These are phyloP conservation scores for Piezodorus guildinii DNA, from an alignment of 1,140 invertebrate species.

Conservation along the genomic window DNA sequence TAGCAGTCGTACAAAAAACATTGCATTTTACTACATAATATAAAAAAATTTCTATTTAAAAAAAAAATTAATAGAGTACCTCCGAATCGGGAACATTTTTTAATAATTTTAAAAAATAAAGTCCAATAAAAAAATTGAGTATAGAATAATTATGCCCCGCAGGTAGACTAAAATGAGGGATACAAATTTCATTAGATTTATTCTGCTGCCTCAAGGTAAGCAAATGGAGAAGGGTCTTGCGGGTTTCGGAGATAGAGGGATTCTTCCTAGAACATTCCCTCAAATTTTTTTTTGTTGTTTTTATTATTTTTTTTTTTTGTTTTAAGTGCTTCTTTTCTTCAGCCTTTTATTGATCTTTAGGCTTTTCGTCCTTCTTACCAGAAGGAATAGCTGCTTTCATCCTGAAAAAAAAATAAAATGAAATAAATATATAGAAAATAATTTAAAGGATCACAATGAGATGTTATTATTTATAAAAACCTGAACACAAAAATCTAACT, in stretches of 20 bases:
- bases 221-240: neutral
- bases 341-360: slow-evolving; percentile 62
- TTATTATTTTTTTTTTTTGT: neutral
- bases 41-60: neutral
- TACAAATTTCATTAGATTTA: too few relatives aligned
- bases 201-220: neutral
- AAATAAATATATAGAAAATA: too few relatives aligned
- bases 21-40: neutral
- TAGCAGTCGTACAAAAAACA: slow-evolving; percentile 15
- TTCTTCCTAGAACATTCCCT: neutral
- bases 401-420: slow-evolving; percentile 43
- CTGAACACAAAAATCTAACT: too few relatives aligned
- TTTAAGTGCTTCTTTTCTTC: neutral
- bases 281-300: too few relatives aligned
- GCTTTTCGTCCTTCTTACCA: slow-evolving; percentile 71
- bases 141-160: too few relatives aligned
- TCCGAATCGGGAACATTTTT: neutral
- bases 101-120: too few relatives aligned
- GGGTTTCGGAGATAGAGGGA: neutral
- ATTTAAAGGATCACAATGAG: too few relatives aligned
- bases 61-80: slow-evolving; percentile 5
- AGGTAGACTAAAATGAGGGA: too few relatives aligned
- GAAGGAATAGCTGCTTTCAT: slow-evolving; percentile 81
- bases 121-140: too few relatives aligned
- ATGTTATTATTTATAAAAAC: too few relatives aligned